Evolutionary conservation across 1,140 invertebrate species (phyloP).

Genomic region (Mylabris phalerata): DNA sequence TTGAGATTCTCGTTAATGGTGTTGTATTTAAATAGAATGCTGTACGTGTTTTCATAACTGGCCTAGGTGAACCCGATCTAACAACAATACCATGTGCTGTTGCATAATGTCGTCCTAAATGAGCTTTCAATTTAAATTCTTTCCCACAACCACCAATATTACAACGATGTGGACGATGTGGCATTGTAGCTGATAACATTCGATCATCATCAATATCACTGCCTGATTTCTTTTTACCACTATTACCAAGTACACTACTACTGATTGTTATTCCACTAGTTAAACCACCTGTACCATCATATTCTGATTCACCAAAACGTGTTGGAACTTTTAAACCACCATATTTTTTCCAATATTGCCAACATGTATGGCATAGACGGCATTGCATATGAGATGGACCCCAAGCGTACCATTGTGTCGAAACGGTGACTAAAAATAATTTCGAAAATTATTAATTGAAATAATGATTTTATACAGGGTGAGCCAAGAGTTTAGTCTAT

Average conservation of each 20-base stretch:
- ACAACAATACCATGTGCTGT: conserved; percentile 75
- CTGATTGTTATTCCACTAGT: no score
- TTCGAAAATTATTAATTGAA: neutral
- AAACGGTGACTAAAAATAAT: conserved; percentile 52
- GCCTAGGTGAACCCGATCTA: conserved; percentile 70
- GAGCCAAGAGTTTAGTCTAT: no score
- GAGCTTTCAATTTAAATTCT: conserved; percentile 88
- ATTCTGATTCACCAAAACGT: conserved; percentile 45
- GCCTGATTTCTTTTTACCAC: conserved; percentile 50
- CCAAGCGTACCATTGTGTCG: conserved; percentile 94
- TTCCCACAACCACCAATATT: conserved; percentile 84
- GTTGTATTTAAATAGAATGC: conserved; percentile 92
- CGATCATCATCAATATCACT: conserved; percentile 47
- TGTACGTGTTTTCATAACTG: conserved; percentile 93
- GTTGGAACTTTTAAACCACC: conserved; percentile 80
- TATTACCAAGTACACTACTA: conserved; percentile 46
- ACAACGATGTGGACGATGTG: conserved; percentile 79
- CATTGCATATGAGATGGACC: conserved; percentile 83
- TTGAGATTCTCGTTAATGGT: conserved; percentile 77
- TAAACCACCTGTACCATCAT: no score
- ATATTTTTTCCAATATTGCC: conserved; percentile 98
- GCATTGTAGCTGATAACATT: conserved; percentile 41
- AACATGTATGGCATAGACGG: conserved; percentile 87
- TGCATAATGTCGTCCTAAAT: conserved; percentile 85
- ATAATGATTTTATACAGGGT: neutral